Conservation (phyloP, 1,140 invertebrate species). For the Apocrypta bakeri region DNA sequence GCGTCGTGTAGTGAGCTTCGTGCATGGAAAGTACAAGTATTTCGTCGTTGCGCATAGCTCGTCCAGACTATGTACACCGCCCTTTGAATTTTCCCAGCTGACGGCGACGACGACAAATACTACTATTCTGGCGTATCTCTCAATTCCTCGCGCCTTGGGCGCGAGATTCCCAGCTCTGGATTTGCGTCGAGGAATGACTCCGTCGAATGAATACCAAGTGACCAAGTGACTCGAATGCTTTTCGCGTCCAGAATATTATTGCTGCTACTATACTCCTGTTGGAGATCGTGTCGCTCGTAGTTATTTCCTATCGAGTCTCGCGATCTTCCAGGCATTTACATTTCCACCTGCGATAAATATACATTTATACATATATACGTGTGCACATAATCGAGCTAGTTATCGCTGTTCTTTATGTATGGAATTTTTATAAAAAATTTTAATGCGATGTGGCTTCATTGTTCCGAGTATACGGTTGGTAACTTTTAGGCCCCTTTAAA, state of each 20-base stretch:
- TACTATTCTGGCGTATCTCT: neutral
- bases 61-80: neutral
- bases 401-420: too few relatives aligned
- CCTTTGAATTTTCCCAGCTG: constrained; percentile 5
- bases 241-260: neutral
- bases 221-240: constrained; percentile 4
- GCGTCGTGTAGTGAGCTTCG: neutral
- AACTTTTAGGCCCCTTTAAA: too few relatives aligned
- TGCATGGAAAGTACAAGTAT: neutral
- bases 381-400: neutral
- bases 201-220: constrained; percentile 27
- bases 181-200: constrained; percentile 11
- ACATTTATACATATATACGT: neutral
- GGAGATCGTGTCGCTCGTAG: neutral
- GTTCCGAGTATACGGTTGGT: too few relatives aligned
- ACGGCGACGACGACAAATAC: neutral
- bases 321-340: neutral
- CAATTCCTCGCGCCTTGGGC: neutral
- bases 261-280: neutral
- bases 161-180: constrained; percentile 12
- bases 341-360: neutral
- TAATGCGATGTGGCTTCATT: too few relatives aligned
- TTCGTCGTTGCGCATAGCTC: constrained; percentile 5
- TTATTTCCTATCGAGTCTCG: neutral
- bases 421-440: too few relatives aligned